Evolutionary conservation across 2,888 invertebrate species (phyloP).

Genomic region (Abscondita cerata): DNA sequence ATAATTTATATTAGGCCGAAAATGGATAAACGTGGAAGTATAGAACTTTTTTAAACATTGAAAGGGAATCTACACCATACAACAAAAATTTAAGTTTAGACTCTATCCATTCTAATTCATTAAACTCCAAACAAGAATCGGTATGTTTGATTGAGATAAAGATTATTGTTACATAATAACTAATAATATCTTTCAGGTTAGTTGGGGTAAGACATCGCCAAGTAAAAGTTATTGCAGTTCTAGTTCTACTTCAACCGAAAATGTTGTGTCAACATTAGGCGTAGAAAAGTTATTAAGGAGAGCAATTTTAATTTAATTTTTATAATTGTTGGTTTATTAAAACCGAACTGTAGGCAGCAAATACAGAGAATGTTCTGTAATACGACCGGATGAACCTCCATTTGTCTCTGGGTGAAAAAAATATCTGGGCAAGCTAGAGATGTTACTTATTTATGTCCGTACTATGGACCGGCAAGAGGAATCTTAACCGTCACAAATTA

Average conservation of each 20-base stretch:
- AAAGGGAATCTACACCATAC: slow-evolving; percentile 68
- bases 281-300: slow-evolving; percentile 53
- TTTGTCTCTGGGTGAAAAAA: slow-evolving; percentile 87
- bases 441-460: slow-evolving; percentile 95
- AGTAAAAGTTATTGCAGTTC: slow-evolving; percentile 70
- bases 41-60: slow-evolving; percentile 70
- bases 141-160: too few relatives aligned
- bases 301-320: too few relatives aligned
- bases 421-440: slow-evolving; percentile 87
- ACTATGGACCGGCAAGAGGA: slow-evolving; percentile 89
- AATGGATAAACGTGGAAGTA: slow-evolving; percentile 73
- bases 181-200: slow-evolving; percentile 57
- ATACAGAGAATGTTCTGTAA: slow-evolving; percentile 49
- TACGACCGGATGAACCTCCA: slow-evolving; percentile 74
- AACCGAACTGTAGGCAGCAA: slow-evolving; percentile 43
- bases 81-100: slow-evolving; percentile 83
- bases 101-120: slow-evolving; percentile 81
- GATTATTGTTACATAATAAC: too few relatives aligned
- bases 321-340: too few relatives aligned
- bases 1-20: slow-evolving; percentile 57
- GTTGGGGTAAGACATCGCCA: slow-evolving; percentile 68
- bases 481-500: slow-evolving; percentile 94
- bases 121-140: slow-evolving; percentile 84
- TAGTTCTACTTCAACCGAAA: slow-evolving; percentile 70
- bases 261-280: slow-evolving; percentile 65